phyloP scores from a whole-genome alignment of 1,140 invertebrate genomes.

The Drosophila bocki region DNA sequence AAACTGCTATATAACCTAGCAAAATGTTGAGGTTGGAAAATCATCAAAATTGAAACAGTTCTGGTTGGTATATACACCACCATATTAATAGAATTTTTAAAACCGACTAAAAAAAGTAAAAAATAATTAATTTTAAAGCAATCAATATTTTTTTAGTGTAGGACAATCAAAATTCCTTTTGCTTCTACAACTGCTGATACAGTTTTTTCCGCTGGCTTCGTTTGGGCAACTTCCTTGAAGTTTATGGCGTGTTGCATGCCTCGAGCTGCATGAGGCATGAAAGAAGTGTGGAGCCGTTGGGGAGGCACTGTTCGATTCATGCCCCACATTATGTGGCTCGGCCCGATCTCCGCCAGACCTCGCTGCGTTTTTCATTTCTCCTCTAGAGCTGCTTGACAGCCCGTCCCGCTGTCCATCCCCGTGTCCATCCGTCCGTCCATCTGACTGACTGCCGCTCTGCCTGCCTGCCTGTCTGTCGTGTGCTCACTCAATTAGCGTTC shows the following conservation, averaged over 20 bases:
- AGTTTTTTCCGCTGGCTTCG: conserved; percentile 22
- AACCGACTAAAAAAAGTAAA: too few species aligned
- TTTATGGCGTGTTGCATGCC: conserved; percentile 71
- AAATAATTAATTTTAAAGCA: not conserved
- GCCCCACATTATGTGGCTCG: conserved; percentile 62
- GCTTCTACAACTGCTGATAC: conserved; percentile 10
- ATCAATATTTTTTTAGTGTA: not conserved
- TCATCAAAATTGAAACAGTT: too few species aligned
- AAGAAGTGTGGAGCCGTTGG: conserved; percentile 30
- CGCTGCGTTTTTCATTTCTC: conserved; percentile 81
- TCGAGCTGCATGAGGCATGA: conserved; percentile 59
- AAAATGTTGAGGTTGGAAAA: too few species aligned
- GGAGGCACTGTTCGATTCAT: conserved; percentile 37
- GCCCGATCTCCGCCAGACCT: conserved; percentile 60
- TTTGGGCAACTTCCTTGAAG: conserved; percentile 73
- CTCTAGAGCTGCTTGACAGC: conserved; percentile 60
- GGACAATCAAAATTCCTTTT: conserved; percentile 49
- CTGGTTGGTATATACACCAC: too few species aligned
- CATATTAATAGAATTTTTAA: too few species aligned
- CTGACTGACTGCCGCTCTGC: conserved; percentile 31
- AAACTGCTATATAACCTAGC: too few species aligned
- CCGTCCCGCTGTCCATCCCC: conserved; percentile 13
- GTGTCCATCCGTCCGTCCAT: conserved; percentile 23
- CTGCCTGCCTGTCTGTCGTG: conserved; percentile 61
- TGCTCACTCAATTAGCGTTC: conserved; percentile 82